Evolutionary conservation across 64 coral and sea anemone genomes (phyloP), one percentile per base, ranked within the genome.

Genomic region (Anthopleura sola): DNA sequence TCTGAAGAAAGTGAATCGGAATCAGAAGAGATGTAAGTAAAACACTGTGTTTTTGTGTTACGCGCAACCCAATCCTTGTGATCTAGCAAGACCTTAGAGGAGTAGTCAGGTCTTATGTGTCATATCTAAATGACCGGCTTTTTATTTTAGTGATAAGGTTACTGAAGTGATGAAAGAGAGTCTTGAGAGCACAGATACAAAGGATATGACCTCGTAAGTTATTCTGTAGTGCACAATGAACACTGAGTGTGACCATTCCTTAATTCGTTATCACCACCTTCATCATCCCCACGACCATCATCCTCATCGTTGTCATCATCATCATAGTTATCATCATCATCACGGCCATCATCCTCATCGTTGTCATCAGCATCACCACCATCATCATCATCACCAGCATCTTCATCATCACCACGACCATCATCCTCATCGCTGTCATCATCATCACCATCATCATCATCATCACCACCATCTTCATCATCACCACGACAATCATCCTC

Each of bases 1-100:
- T 86, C 60, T 80, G 89, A 91, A 18, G 75, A 85, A 81, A 91
- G 89, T 71, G 89, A 86, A 81, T 91, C 83, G 1, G 83, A 86
- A 23, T 71, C 76, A 36, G 89, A 81, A 47, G 89, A 91, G 80
- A 79, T 79, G 76, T 79, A 79, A 79, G 76, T 48, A 24, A 23
- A 31, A 53, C 13, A 13, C 16, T 11, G 66, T 14, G 66, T 13
- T 71, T 34, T 33, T 71, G 28, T 71, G 66, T 32, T 12, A 12
- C 14, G 50, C 16, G 50, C 50, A 53, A 15, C 50, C n/a, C n/a
- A n/a, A n/a, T n/a, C n/a, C n/a, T n/a, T n/a, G n/a, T n/a, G n/a
- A n/a, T n/a, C n/a, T n/a, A n/a, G n/a, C n/a, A n/a, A n/a, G n/a
- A n/a, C n/a, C n/a, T n/a, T n/a, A n/a, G n/a, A n/a, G n/a, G n/a